phyloP scores from a whole-genome alignment of 2,888 invertebrate species.

The Caenorhabditis imperialis region DNA sequence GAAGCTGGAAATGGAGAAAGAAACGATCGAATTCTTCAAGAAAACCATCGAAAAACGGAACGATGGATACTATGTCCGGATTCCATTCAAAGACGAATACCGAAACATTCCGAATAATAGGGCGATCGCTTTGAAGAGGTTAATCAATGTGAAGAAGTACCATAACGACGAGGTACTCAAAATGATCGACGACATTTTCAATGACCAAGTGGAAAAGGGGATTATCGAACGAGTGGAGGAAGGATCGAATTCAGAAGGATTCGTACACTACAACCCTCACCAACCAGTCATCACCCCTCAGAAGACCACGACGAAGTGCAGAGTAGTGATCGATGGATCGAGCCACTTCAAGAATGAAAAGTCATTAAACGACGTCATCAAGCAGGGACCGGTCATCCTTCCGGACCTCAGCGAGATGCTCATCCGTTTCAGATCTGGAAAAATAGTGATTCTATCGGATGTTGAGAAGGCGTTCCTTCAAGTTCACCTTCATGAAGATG shows the following conservation, averaged over 20 bases:
- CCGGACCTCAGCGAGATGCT: slow-evolving; percentile 48
- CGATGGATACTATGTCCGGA: slow-evolving; percentile 21
- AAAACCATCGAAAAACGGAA: slow-evolving; percentile 16
- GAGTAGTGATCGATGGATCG: slow-evolving; percentile 58
- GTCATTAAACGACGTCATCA: slow-evolving; percentile 57
- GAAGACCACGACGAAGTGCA: slow-evolving; percentile 52
- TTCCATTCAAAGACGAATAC: slow-evolving; percentile 8
- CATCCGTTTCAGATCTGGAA: slow-evolving; percentile 40
- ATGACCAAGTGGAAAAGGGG: slow-evolving; percentile 20
- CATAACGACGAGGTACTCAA: not conserved
- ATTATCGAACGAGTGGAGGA: slow-evolving; percentile 41
- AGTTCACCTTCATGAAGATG: slow-evolving; percentile 19
- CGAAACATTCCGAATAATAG: slow-evolving; percentile 15
- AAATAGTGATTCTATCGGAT: slow-evolving; percentile 28
- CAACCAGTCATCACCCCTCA: slow-evolving; percentile 55
- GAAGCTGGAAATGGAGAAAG: not conserved
- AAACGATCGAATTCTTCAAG: slow-evolving; percentile 5
- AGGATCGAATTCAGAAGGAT: not conserved
- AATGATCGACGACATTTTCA: slow-evolving; percentile 7
- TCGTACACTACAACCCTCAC: slow-evolving; percentile 44
- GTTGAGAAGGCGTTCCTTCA: slow-evolving; percentile 62
- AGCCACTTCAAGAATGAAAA: slow-evolving; percentile 12
- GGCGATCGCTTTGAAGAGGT: not conserved
- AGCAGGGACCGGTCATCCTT: slow-evolving; percentile 48
- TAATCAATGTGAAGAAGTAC: not conserved